A percentile compares a stretch with the other conserved stretches of the same genome.
These are phyloP conservation scores for Drosophila lini DNA, from an alignment of 1,140 invertebrate genomes.

Conservation along the genomic window DNA sequence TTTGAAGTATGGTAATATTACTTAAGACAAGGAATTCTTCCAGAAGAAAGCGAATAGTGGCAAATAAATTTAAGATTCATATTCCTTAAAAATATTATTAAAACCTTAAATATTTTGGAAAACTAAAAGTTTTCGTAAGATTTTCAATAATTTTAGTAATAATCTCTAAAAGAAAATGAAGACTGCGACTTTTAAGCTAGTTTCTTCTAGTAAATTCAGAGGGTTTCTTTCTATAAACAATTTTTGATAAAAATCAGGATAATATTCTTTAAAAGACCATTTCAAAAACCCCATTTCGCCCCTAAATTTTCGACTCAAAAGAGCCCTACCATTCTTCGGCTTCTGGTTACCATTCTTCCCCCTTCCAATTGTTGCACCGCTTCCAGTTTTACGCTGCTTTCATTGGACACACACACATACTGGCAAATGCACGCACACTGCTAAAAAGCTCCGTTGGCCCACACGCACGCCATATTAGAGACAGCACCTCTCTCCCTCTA, in stretches of 20 bases:
- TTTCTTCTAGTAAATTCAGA: background rate
- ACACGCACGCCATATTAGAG: constrained; percentile 57
- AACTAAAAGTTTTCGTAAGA: no score
- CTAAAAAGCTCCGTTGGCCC: constrained; percentile 54
- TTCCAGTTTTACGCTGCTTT: constrained; percentile 18
- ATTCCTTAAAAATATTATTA: no score
- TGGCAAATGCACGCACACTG: constrained; percentile 23
- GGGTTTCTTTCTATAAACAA: background rate
- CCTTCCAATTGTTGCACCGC: constrained; percentile 1
- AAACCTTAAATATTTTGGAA: no score
- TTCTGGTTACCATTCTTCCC: background rate
- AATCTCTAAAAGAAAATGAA: background rate
- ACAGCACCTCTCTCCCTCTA: constrained; percentile 34
- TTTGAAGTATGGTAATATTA: no score
- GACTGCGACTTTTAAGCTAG: background rate
- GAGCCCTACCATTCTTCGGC: background rate
- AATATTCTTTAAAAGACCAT: background rate
- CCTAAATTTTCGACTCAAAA: background rate
- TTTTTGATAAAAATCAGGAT: background rate
- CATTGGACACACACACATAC: constrained; percentile 22
- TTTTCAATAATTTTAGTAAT: background rate
- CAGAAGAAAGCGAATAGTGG: background rate
- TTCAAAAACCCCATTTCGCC: background rate
- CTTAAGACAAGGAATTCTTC: no score
- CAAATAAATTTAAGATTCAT: background rate